Conservation (phyloP, 2,113 vertebrate genomes). For the Epinephelus cyanopodus region DNA sequence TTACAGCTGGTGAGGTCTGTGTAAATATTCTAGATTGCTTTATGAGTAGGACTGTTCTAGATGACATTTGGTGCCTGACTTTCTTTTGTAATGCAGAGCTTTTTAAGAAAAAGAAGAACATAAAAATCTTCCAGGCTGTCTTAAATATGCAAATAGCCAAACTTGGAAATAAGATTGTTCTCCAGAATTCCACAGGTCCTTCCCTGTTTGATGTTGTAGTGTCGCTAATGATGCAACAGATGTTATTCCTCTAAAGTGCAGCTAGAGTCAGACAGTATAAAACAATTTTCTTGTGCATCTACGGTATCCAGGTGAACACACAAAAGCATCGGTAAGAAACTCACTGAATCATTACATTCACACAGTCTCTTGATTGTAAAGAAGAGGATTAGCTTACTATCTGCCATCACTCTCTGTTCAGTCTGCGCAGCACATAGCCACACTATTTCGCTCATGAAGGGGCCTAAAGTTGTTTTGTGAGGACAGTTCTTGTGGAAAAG, state of each 20-base stretch:
- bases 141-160: slow-evolving; percentile 69
- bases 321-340: background rate
- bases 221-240: slow-evolving; percentile 22
- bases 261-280: slow-evolving; percentile 15
- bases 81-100: slow-evolving; percentile 68
- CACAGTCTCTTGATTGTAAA: background rate
- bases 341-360: slow-evolving; percentile 14
- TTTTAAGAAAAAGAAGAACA: slow-evolving; percentile 50
- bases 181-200: slow-evolving; percentile 32
- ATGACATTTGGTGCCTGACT: slow-evolving; percentile 70
- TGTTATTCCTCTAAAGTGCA: slow-evolving; percentile 18
- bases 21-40: slow-evolving; percentile 78
- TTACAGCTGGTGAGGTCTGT: slow-evolving; percentile 55
- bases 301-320: background rate
- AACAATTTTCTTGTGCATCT: background rate
- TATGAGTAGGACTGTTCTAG: slow-evolving; percentile 69
- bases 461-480: slow-evolving; percentile 15
- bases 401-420: background rate
- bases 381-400: background rate
- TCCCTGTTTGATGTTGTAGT: slow-evolving; percentile 9
- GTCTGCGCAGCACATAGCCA: slow-evolving; percentile 24
- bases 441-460: slow-evolving; percentile 11
- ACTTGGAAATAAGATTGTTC: slow-evolving; percentile 32
- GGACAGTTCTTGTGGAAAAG: slow-evolving; percentile 11
- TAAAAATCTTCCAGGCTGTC: slow-evolving; percentile 42